Evolutionary conservation across 1,140 invertebrate genomes (phyloP).

Genomic region (Aphaenogaster ashmeadi): DNA sequence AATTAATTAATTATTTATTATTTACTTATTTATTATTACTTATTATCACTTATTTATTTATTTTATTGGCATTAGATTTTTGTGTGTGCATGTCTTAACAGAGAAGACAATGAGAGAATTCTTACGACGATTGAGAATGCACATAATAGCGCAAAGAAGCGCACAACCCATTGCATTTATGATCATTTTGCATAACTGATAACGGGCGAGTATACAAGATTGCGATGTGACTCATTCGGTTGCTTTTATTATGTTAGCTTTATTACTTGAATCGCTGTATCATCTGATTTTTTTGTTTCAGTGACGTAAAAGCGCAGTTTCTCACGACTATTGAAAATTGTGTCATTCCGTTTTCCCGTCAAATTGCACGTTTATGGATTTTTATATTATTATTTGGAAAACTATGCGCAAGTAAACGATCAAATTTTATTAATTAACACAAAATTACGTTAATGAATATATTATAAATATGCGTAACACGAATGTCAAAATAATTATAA

Average conservation of each 20-base stretch:
- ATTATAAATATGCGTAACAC: neutral
- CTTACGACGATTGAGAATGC: neutral
- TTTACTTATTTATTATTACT: too few relatives aligned
- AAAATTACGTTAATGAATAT: neutral
- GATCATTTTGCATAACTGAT: conserved; percentile 14
- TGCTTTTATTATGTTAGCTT: conserved; percentile 2
- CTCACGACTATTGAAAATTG: neutral
- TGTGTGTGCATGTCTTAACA: neutral
- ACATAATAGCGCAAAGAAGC: neutral
- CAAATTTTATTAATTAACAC: neutral
- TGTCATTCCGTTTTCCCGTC: neutral
- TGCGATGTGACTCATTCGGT: neutral
- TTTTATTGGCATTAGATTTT: neutral
- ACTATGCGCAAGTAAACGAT: neutral
- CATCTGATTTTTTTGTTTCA: conserved; percentile 6
- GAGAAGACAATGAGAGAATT: neutral
- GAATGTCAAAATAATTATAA: neutral
- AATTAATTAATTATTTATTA: neutral
- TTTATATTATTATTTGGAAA: neutral
- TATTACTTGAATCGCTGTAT: neutral
- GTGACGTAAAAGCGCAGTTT: neutral
- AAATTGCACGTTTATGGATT: neutral
- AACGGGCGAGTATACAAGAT: neutral
- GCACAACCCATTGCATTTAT: neutral
- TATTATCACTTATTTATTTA: neutral